These are phyloP conservation scores for Acanthaster planci DNA, from an alignment of 35 echinoderm and acorn worm genomes.

Conservation along the genomic window DNA sequence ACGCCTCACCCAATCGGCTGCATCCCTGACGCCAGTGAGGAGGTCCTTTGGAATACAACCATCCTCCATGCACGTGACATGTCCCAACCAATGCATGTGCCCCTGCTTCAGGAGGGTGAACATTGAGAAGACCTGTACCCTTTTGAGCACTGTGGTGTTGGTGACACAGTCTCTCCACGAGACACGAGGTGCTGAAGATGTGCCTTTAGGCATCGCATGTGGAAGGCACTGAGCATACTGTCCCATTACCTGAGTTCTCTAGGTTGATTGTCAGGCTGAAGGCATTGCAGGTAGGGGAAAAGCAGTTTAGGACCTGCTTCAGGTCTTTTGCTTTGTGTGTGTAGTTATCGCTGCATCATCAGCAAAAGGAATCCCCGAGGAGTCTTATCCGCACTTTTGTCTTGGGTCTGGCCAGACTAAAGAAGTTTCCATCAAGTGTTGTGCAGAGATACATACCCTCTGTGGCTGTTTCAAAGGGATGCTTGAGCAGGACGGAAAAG, in stretches of 20 bases:
- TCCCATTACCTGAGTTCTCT: not conserved
- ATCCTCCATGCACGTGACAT: conserved; percentile 40
- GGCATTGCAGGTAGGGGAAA: not conserved
- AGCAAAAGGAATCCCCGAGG: not conserved
- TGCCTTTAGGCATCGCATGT: conserved; percentile 14
- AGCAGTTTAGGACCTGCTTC: not conserved
- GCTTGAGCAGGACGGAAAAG: too few relatives aligned
- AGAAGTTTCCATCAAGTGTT: conserved; percentile 14
- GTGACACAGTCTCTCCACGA: conserved; percentile 2
- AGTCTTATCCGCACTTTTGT: not conserved
- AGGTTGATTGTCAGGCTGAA: conserved; percentile 7
- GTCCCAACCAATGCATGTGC: conserved; percentile 37
- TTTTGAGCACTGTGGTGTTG: conserved; percentile 1
- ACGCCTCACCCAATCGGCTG: not conserved
- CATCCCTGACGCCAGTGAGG: conserved; percentile 3
- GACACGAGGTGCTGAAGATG: not conserved
- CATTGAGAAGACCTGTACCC: not conserved
- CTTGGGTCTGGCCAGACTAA: not conserved
- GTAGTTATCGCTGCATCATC: too few relatives aligned
- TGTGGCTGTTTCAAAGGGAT: too few relatives aligned
- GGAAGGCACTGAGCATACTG: not conserved
- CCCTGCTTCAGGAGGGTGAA: conserved; percentile 3
- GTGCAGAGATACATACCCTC: too few relatives aligned
- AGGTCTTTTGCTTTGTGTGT: not conserved
- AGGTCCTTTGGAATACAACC: conserved; percentile 30